Percentiles rank a stretch among this genome's conserved stretches.
Conservation (phyloP, 2,113 vertebrate genomes). For the Origma solitaria region DNA sequence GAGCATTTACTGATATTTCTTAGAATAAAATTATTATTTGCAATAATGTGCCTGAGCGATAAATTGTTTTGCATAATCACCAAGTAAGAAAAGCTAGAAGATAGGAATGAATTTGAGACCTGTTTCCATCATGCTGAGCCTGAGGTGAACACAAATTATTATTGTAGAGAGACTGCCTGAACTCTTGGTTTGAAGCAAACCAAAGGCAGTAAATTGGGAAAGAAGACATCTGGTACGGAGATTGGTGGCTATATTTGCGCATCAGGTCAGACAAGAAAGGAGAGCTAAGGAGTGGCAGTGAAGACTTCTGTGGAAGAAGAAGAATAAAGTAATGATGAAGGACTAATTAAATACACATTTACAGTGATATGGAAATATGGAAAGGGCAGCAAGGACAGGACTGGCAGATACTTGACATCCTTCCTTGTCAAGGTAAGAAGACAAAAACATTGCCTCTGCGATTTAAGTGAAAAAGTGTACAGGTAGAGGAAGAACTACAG, state of each 20-base stretch:
- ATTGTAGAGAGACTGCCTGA: not conserved
- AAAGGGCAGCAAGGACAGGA: not conserved
- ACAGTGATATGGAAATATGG: accelerated
- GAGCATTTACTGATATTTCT: not conserved
- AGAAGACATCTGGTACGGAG: not conserved
- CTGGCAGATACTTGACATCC: not conserved
- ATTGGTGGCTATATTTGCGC: not conserved
- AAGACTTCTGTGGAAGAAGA: not conserved
- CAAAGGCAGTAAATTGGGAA: not conserved
- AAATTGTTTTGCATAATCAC: not conserved
- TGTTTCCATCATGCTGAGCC: not conserved
- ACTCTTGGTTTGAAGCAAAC: not conserved
- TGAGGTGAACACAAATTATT: not conserved
- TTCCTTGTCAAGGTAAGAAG: not conserved
- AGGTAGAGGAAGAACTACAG: not conserved
- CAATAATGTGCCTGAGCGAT: not conserved
- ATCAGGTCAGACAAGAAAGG: not conserved
- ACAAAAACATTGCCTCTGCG: not conserved
- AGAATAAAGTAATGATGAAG: not conserved
- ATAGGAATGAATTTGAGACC: not conserved
- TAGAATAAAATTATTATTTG: not conserved
- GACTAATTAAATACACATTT: not conserved
- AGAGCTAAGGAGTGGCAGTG: not conserved
- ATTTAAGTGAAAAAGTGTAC: not conserved
- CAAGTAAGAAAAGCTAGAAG: not conserved